Base-by-base conservation (phyloP, 2,888 invertebrate species). In the Atethmia centrago region DNA sequence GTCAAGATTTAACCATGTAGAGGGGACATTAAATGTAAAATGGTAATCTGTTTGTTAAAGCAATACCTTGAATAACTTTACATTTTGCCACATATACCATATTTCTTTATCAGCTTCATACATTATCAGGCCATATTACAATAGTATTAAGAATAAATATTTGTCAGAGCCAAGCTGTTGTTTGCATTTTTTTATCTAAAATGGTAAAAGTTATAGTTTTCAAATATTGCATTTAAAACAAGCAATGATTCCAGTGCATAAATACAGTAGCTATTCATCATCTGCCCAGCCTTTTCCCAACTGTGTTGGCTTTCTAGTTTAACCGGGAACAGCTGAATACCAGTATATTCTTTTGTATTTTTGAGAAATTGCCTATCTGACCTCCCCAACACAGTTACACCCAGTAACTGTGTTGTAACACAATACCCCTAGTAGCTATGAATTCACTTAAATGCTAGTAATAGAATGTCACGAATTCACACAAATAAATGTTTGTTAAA, bases 121-220 rank as follows among this genome's bases (percentile, higher is more conserved):
- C 16, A 51, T 16, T 59, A 10, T 28, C 19, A 9, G 58, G 16
- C 16, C 16, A 16, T 31, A 49, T 12, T 31, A 31, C 0, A 25
- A 19, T 21, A 31, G 21, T 12, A 47, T 47, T n/a, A 64, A 47
- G 2, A 0, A 42, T 49, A 16, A n/a, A 47, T 49, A 10, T 16
- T 21, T 28, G 10, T 58, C 1, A n/a, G 9, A 4, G 14, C 19
- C 51, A 59, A 16, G 7, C 36, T 9, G 8, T 59, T 71, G n/a
- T 58, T 42, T 71, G 10, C 14, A 51, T 72, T 58, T 61, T 59
- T 47, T 51, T 19, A 74, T 28, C 16, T 79, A 79, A 7, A 70
- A 69, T 42, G 31, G 31, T 59, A 55, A 40, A 47, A 53, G 53
- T 2, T 21, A 16, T 36, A 8, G 19, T 40, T 59, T 69, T 12